These are phyloP conservation scores for Lasioglossum morio DNA, from an alignment of 2,888 invertebrate genomes.

Conservation along the genomic window DNA sequence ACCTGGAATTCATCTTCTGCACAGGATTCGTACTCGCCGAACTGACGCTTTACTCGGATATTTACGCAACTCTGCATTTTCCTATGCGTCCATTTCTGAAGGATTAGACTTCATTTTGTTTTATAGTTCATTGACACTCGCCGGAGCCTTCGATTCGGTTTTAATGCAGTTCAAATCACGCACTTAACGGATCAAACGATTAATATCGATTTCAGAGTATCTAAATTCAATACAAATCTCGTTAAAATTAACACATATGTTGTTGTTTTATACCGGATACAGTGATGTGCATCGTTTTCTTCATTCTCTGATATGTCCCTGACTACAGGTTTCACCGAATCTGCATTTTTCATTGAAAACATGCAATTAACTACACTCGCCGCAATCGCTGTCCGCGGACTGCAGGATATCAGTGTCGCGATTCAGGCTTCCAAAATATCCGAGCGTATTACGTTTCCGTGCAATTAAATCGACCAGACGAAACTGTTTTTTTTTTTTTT, in stretches of 20 bases:
- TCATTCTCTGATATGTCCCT: too few relatives aligned
- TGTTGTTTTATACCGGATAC: background rate
- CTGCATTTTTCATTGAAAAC: background rate
- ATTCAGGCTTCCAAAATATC: background rate
- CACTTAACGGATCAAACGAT: background rate
- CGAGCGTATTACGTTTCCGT: background rate
- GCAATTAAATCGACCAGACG: background rate
- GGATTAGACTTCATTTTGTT: too few relatives aligned
- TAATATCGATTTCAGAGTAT: background rate
- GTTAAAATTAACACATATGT: background rate
- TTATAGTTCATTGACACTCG: too few relatives aligned
- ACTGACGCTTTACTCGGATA: background rate
- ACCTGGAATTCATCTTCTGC: conserved; percentile 11
- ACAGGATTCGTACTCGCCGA: background rate
- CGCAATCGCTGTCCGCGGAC: background rate
- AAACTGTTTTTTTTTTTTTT: conserved; percentile 5
- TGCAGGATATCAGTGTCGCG: background rate
- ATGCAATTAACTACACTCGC: background rate
- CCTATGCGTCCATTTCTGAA: background rate
- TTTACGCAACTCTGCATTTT: background rate
- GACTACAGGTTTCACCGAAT: background rate
- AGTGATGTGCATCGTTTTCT: background rate
- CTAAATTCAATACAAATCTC: background rate
- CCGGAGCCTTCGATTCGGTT: too few relatives aligned
- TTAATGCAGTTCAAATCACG: background rate